A percentile compares a stretch with the other conserved stretches of the same genome.
Conservation (phyloP, 2,113 vertebrate genomes). For the Phrynocephalus versicolor region DNA sequence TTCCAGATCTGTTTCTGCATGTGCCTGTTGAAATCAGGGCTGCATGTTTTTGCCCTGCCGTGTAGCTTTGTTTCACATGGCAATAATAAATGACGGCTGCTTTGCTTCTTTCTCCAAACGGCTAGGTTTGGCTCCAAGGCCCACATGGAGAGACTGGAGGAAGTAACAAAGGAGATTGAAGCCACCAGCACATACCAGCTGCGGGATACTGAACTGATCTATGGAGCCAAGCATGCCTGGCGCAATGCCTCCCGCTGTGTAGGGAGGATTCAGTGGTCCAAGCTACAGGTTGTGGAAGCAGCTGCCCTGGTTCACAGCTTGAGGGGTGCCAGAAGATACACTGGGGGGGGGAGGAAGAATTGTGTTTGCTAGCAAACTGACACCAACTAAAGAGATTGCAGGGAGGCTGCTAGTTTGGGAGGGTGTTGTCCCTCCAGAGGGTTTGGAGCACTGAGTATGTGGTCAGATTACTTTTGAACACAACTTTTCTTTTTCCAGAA, state of each 20-base stretch:
- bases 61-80: neutral
- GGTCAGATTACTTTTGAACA: neutral
- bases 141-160: slow-evolving; percentile 89
- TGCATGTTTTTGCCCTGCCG: accelerated
- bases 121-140: slow-evolving; percentile 91
- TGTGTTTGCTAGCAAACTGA: neutral
- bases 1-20: neutral
- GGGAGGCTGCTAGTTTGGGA: no score
- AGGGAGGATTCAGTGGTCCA: slow-evolving; percentile 98
- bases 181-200: slow-evolving; percentile 89
- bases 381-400: accelerated
- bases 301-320: accelerated
- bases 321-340: accelerated
- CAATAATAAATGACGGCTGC: accelerated
- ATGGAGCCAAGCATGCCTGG: slow-evolving; percentile 96
- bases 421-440: neutral
- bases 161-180: slow-evolving; percentile 92
- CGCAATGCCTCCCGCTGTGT: slow-evolving; percentile 94
- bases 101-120: accelerated
- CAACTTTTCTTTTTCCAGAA: neutral
- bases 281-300: slow-evolving; percentile 85
- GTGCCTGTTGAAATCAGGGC: neutral
- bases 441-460: no score
- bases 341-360: neutral
- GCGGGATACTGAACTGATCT: slow-evolving; percentile 94